Evolutionary conservation across 2,888 invertebrate species (phyloP).

Genomic region (Xestia c-nigrum): DNA sequence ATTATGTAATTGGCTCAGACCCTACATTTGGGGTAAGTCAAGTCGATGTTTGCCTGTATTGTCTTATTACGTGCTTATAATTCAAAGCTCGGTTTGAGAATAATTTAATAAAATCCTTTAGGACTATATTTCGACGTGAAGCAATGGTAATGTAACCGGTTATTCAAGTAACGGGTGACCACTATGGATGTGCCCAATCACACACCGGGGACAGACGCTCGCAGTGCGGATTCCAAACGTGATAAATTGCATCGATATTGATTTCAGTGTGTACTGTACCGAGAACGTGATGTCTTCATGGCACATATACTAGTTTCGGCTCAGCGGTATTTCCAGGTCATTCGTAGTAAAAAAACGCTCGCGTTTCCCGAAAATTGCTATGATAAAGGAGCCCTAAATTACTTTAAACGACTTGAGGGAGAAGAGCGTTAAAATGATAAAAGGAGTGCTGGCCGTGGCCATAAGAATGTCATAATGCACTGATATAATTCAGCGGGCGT

Average conservation of each 20-base stretch:
- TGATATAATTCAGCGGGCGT: conserved; percentile 37
- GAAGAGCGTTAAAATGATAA: conserved; percentile 45
- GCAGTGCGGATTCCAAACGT: conserved; percentile 54
- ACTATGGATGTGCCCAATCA: conserved; percentile 56
- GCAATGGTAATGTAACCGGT: conserved; percentile 47
- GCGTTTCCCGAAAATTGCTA: conserved; percentile 24
- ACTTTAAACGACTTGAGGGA: conserved; percentile 43
- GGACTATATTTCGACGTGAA: conserved; percentile 23
- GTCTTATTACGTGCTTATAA: conserved; percentile 25
- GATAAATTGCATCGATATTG: conserved; percentile 61
- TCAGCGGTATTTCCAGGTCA: conserved; percentile 4
- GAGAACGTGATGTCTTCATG: conserved; percentile 42
- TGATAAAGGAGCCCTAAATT: conserved; percentile 41
- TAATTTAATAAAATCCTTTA: conserved; percentile 36
- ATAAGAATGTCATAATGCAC: conserved; percentile 45
- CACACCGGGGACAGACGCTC: conserved; percentile 54
- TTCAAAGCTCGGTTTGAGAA: conserved; percentile 28
- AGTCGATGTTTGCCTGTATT: conserved; percentile 14
- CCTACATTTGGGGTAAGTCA: conserved; percentile 27
- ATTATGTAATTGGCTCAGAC: conserved; percentile 40
- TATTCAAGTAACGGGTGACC: conserved; percentile 54
- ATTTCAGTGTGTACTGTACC: conserved; percentile 44
- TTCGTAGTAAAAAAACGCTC: conserved; percentile 5
- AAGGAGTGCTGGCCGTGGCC: conserved; percentile 37
- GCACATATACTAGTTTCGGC: conserved; percentile 23